Percentiles rank a stretch among this genome's conserved stretches.
Conservation (phyloP, 1,140 invertebrate species). For the Varroa destructor region DNA sequence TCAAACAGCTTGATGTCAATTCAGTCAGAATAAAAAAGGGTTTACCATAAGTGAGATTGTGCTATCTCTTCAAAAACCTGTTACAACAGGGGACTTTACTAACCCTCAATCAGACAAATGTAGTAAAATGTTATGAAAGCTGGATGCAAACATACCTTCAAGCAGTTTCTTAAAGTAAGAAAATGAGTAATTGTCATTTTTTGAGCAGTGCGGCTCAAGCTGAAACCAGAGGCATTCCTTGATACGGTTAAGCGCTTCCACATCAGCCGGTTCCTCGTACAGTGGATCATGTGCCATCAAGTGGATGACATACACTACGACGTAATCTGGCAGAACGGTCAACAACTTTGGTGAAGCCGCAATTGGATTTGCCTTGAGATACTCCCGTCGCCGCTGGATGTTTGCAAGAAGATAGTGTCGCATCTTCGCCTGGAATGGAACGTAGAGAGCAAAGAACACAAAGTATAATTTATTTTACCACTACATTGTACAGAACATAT, state of each 20-base stretch:
- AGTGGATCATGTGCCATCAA: slow-evolving; percentile 77
- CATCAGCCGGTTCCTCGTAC: slow-evolving; percentile 59
- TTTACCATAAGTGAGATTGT: no score
- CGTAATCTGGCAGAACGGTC: slow-evolving; percentile 65
- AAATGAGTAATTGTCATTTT: slow-evolving; percentile 84
- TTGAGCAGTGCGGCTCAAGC: slow-evolving; percentile 76
- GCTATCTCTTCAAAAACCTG: no score
- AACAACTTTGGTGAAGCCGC: slow-evolving; percentile 38
- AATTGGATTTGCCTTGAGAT: slow-evolving; percentile 45
- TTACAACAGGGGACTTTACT: no score
- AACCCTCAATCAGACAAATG: slow-evolving; percentile 54
- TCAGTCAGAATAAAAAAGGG: no score
- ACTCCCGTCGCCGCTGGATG: slow-evolving; percentile 75
- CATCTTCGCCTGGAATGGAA: slow-evolving; percentile 41
- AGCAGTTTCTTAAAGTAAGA: slow-evolving; percentile 86
- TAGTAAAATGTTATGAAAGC: slow-evolving; percentile 51
- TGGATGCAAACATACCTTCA: slow-evolving; percentile 44
- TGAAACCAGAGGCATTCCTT: slow-evolving; percentile 71
- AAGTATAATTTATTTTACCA: not conserved
- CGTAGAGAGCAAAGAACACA: not conserved
- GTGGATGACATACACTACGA: slow-evolving; percentile 84
- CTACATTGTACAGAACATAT: no score
- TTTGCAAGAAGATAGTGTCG: slow-evolving; percentile 67
- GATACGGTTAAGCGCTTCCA: slow-evolving; percentile 46
- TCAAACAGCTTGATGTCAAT: no score